phyloP scores from a whole-genome alignment of 2,113 vertebrate species.

The Apeltes quadracus region DNA sequence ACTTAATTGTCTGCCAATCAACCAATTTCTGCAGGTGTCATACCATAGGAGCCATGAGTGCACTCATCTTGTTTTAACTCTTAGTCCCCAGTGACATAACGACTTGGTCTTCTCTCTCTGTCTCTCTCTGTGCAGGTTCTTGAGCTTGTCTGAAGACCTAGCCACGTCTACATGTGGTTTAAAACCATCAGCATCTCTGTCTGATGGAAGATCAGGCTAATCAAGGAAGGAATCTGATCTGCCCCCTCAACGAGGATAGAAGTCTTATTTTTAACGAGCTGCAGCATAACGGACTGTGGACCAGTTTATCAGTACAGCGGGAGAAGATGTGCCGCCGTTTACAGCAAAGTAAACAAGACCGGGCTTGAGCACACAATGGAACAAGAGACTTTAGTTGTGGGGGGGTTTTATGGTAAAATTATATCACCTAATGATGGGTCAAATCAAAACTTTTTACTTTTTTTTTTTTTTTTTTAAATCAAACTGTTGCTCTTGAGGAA shows the following conservation, averaged over 20 bases:
- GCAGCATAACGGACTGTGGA: slow-evolving; percentile 41
- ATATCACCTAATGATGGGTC: slow-evolving; percentile 56
- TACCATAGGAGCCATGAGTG: background rate
- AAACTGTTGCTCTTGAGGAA: slow-evolving; percentile 40
- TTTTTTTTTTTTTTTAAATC: slow-evolving; percentile 10
- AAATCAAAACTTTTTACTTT: slow-evolving; percentile 44
- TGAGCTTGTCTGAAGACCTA: slow-evolving; percentile 88
- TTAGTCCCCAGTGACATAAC: background rate
- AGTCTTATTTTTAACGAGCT: slow-evolving; percentile 54
- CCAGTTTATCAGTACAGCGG: slow-evolving; percentile 37
- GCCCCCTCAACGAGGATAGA: slow-evolving; percentile 18
- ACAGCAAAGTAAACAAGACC: slow-evolving; percentile 34
- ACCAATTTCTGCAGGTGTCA: background rate
- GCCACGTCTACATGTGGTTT: slow-evolving; percentile 1
- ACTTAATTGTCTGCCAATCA: too few species aligned
- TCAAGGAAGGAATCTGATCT: slow-evolving; percentile 16
- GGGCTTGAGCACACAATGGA: slow-evolving; percentile 49
- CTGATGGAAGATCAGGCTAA: slow-evolving; percentile 20
- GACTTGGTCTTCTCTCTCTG: slow-evolving; percentile 5
- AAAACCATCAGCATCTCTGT: slow-evolving; percentile 31
- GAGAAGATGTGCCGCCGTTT: slow-evolving; percentile 37
- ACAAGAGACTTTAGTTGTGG: slow-evolving; percentile 52
- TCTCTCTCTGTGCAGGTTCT: slow-evolving; percentile 84
- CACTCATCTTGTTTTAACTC: background rate
- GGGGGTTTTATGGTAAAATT: slow-evolving; percentile 60